phyloP scores from a whole-genome alignment of 2,113 vertebrate species.

The Plotosus lineatus region DNA sequence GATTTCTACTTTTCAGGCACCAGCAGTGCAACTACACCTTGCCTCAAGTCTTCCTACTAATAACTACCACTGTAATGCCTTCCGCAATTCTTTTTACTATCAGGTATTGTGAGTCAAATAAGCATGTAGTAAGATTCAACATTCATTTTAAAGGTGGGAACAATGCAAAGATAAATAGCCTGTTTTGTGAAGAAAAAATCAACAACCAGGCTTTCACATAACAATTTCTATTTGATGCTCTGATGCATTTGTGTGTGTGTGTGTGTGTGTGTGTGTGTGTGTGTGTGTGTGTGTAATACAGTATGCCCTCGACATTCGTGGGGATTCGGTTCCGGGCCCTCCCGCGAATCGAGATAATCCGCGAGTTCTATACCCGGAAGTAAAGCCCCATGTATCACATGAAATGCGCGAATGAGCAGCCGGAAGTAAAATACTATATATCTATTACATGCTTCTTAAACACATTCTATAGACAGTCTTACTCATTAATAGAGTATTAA shows the following conservation, averaged over 20 bases:
- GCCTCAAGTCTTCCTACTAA: slow-evolving; percentile 77
- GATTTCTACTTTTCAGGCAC: slow-evolving; percentile 67
- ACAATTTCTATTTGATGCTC: background rate
- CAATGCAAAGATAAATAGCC: background rate
- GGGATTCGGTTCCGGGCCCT: too few species aligned
- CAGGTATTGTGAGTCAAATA: slow-evolving; percentile 71
- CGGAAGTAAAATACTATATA: too few species aligned
- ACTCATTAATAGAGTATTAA: too few species aligned
- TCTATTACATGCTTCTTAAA: too few species aligned
- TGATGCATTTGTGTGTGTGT: background rate
- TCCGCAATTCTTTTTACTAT: slow-evolving; percentile 84
- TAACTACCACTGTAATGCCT: slow-evolving; percentile 71
- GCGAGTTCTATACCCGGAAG: too few species aligned
- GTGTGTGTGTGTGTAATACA: too few species aligned
- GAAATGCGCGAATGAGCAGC: too few species aligned
- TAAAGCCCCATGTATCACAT: too few species aligned
- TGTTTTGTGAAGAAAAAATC: background rate
- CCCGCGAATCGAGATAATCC: too few species aligned
- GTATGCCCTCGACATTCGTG: too few species aligned
- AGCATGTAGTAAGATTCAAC: background rate
- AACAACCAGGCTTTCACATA: background rate
- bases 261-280: too few species aligned
- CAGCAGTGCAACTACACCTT: slow-evolving; percentile 76
- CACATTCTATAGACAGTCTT: too few species aligned
- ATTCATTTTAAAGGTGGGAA: background rate